phyloP scores from a whole-genome alignment of 1,140 invertebrate species.

The Ceratina japonica region DNA sequence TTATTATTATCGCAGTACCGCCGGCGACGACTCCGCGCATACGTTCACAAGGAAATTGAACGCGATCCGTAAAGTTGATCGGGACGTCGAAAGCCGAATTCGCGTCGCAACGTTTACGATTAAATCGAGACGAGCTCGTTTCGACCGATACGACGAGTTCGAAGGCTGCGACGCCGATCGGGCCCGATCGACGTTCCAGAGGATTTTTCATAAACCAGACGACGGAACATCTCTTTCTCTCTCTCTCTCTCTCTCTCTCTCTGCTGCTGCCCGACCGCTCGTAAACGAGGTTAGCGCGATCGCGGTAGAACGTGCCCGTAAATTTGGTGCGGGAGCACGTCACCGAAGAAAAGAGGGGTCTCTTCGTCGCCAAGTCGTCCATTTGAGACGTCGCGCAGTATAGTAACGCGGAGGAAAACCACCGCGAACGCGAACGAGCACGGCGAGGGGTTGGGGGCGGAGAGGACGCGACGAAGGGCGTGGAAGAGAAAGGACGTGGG shows the following conservation, averaged over 20 bases:
- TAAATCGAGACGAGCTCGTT: too few species aligned
- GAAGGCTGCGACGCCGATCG: too few species aligned
- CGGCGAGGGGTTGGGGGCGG: slow-evolving; percentile 8
- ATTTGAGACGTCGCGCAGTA: slow-evolving; percentile 61
- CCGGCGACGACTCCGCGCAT: too few species aligned
- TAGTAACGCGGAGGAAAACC: slow-evolving; percentile 34
- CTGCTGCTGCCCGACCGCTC: slow-evolving; percentile 50
- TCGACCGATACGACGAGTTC: too few species aligned
- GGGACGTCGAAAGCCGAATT: too few species aligned
- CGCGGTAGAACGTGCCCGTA: slow-evolving; percentile 58
- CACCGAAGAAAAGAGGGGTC: slow-evolving; percentile 45
- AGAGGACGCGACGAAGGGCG: slow-evolving; percentile 10
- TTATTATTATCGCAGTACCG: too few species aligned
- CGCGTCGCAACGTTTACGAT: too few species aligned
- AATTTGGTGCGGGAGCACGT: slow-evolving; percentile 61
- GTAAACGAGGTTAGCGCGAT: slow-evolving; percentile 70
- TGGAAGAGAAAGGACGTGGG: slow-evolving; percentile 14
- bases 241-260: too few species aligned
- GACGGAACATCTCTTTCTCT: slow-evolving; percentile 22
- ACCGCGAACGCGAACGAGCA: slow-evolving; percentile 60
- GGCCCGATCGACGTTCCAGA: too few species aligned
- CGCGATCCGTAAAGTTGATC: too few species aligned
- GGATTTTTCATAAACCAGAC: neutral
- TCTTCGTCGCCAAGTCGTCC: slow-evolving; percentile 69
- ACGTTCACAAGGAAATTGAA: too few species aligned